Base-by-base conservation (phyloP, 2,797 vertebrate species). In the Gallinago solitaria region DNA sequence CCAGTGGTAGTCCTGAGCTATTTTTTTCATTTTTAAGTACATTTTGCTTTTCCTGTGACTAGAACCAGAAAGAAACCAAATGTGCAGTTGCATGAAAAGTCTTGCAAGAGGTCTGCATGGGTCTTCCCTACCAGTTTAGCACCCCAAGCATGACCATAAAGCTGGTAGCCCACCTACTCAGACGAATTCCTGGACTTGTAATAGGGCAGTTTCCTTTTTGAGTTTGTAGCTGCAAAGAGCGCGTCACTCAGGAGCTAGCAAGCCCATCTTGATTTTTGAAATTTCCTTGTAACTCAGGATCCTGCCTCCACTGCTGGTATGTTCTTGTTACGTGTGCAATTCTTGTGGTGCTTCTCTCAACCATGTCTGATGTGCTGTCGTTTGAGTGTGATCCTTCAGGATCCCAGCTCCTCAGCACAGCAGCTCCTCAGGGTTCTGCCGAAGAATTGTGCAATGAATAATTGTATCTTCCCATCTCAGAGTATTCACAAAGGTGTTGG, bases 241-340 rank as follows among this genome's bases (percentile, higher is more conserved):
- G 43, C 24, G 10, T 51, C 45, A 59, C 47, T 73, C 30, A 25
- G 81, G 59, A 92, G 5, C 11, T 51, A 56, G 69, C 84, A 90
- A 56, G 9, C n/a, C 39, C 11, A 5, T 84, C 37, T 65, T 76
- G 43, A 43, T 43, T 67, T 92, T 69, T 69, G 6, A 56, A 1
- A 57, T 86, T 59, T 48, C 19, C 19, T 61, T 78, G 33, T 86
- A 12, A 48, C 86, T 90, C 69, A 51, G 60, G 68, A 65, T 63
- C 74, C 67, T 82, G 5, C 50, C 15, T 73, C 43, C 10, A 3
- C 32, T 63, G 65, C 54, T 16, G 37, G 18, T 71, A 7, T 5
- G n/a, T 76, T 60, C 47, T 39, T 54, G 14, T 63, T 79, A 23
- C 0, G 0, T 45, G 10, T 48, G 37, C 32, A 30, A 4, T 60